Percentiles rank a stretch among this genome's conserved stretches.
Evolutionary conservation across 2,888 invertebrate species (phyloP).

Genomic region (Hirtodrosophila duncani): DNA sequence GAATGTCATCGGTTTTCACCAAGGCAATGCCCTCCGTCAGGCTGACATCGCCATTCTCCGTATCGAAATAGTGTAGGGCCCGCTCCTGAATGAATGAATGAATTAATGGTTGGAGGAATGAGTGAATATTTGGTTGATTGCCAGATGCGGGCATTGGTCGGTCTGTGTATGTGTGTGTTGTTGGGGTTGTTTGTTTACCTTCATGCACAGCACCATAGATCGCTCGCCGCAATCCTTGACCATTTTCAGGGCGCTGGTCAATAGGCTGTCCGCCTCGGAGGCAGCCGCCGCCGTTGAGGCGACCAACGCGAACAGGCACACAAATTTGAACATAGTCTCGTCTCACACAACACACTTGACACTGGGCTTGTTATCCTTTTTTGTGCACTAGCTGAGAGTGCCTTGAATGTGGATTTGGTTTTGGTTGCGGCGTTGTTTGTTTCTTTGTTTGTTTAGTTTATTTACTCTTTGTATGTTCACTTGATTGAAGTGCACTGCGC

Average conservation of each 20-base stretch:
- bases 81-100: constrained; percentile 81
- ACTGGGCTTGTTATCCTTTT: constrained; percentile 41
- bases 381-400: constrained; percentile 34
- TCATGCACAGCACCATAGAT: constrained; percentile 85
- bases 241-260: constrained; percentile 84
- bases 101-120: neutral
- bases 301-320: constrained; percentile 79
- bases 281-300: constrained; percentile 78
- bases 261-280: constrained; percentile 80
- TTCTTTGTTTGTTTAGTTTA: no score
- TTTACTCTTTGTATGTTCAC: constrained; percentile 24
- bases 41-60: constrained; percentile 81
- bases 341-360: constrained; percentile 45
- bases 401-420: constrained; percentile 22
- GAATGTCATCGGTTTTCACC: constrained; percentile 80
- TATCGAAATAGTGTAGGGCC: constrained; percentile 84
- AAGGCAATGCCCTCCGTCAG: constrained; percentile 83
- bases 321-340: constrained; percentile 79
- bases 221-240: constrained; percentile 85
- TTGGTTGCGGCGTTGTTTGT: no score
- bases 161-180: neutral
- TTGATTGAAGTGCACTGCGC: constrained; percentile 64
- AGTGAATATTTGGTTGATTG: no score
- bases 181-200: constrained; percentile 80
- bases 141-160: no score